A percentile compares a stretch with the other conserved stretches of the same genome.
Conservation (phyloP, 2,113 vertebrate genomes). For the Oenanthe oenanthe region DNA sequence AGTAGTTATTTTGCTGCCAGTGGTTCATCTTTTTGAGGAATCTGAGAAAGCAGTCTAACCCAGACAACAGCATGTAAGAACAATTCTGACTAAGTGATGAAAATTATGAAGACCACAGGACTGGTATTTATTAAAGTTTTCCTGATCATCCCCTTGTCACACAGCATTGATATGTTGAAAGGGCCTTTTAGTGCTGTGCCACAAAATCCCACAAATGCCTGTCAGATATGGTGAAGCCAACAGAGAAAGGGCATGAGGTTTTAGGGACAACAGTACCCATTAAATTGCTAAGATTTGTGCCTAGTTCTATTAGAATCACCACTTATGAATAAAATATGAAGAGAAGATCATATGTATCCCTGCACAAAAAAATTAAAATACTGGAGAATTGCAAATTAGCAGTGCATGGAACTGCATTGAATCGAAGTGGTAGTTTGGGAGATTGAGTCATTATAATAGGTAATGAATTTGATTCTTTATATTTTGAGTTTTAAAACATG, state of each 20-base stretch:
- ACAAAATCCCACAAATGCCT: neutral
- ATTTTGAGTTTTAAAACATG: neutral
- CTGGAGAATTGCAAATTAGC: neutral
- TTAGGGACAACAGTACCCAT: neutral
- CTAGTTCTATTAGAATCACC: neutral
- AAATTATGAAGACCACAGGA: neutral
- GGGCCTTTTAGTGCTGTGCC: rapidly evolving
- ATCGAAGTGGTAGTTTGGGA: neutral
- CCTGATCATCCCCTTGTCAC: neutral
- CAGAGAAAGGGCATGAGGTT: neutral
- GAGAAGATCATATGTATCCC: neutral
- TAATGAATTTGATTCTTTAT: neutral
- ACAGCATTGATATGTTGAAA: neutral
- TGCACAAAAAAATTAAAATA: neutral
- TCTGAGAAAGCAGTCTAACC: neutral
- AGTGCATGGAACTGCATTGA: neutral
- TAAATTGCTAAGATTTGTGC: neutral
- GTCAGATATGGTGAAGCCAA: neutral
- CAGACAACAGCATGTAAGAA: neutral
- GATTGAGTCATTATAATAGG: neutral
- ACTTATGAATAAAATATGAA: neutral
- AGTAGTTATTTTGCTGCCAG: neutral
- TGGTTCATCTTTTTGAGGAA: neutral
- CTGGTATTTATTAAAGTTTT: neutral
- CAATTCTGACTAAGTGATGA: neutral